Evolutionary conservation across 2,888 invertebrate genomes (phyloP), one percentile per base, ranked within the genome.

Genomic region (Meteorus cinctellus): DNA sequence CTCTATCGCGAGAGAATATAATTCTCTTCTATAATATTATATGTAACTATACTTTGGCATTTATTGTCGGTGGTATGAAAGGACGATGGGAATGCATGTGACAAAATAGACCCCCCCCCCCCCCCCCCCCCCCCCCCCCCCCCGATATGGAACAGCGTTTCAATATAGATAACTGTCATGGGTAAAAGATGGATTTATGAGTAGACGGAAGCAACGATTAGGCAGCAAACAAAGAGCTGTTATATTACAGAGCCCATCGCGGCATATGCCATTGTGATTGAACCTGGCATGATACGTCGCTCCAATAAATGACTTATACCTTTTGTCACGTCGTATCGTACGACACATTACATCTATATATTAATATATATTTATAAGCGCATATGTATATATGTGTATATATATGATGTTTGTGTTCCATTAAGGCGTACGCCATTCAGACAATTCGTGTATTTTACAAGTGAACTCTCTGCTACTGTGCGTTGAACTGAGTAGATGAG

Each of bases 261-360:
- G 59, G 62, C 65, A 68, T 67, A 51, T 76, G 63, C 71, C 77
- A 78, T 77, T 78, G 74, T 71, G 76, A 69, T 60, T 82, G 77
- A 81, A 84, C 80, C 85, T 86, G 84, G 84, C 86, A 87, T 86
- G 87, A 87, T 87, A 83, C 48, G 63, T 48, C 59, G 41, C 36
- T 80, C 3, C 24, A 24, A 34, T 34, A 4, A 72, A 71, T 72
- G 72, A 72, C 60, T 76, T 77, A 65, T 76, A 70, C 71, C 77
- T 62, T 75, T 70, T 48, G 73, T 72, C 71, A 60, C 29, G 55
- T 2, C 95, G 95, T 41, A 96, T 83, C 93, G 92, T 71, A 95
- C 93, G 76, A 92, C 92, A 81, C 92, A 69, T 75, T 67, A 66
- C 71, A 65, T 77, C 75, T 63, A 91, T 68, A 91, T 82, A 84